Conservation (phyloP, 2,113 vertebrate genomes). For the Setophaga coronata region DNA sequence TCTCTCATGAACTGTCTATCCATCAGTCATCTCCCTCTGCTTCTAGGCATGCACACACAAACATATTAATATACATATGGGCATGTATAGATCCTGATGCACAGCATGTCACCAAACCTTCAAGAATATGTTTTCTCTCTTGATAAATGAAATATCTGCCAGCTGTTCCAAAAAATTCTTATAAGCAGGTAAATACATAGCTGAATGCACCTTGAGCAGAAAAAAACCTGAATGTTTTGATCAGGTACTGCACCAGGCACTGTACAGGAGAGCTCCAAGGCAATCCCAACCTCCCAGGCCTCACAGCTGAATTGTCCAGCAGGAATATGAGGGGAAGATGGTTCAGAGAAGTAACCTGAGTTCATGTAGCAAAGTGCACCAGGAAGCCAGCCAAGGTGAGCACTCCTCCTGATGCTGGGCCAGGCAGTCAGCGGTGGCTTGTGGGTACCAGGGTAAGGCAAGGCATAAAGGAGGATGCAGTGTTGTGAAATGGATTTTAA, state of each 20-base stretch:
- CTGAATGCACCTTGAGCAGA: neutral
- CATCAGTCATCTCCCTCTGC: neutral
- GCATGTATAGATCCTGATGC: neutral
- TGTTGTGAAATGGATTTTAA: neutral
- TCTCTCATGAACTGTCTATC: neutral
- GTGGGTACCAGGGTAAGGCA: rapidly evolving
- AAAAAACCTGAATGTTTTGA: neutral
- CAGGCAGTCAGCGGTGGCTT: rapidly evolving
- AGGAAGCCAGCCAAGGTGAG: neutral
- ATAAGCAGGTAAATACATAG: neutral
- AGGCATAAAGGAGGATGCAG: neutral
- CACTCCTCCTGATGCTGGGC: rapidly evolving
- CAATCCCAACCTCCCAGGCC: neutral
- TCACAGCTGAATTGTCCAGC: neutral
- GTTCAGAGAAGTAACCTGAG: neutral
- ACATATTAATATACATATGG: neutral
- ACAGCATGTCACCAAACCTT: neutral
- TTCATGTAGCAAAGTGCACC: neutral
- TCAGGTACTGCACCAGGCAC: neutral
- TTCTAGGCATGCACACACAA: neutral
- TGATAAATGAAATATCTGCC: neutral
- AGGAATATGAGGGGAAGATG: neutral
- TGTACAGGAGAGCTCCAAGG: neutral
- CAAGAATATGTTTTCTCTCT: neutral
- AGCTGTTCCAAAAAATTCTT: neutral